Evolutionary conservation across 2,888 invertebrate species (phyloP).

Genomic region (Odiellus spinosus): DNA sequence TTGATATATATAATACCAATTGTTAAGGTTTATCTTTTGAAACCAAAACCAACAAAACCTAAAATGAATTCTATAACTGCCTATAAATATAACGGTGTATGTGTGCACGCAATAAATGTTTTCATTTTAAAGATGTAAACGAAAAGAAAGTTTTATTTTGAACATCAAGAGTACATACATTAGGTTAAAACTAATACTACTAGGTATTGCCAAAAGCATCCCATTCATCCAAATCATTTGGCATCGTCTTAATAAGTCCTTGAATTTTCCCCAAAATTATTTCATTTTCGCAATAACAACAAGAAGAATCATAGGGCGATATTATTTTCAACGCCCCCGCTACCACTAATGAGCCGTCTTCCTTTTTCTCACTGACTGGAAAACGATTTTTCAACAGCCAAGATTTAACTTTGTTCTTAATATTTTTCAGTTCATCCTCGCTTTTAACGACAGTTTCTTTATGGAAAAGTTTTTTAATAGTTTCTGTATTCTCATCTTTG

Average conservation of each 20-base stretch:
- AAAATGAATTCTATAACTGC: too few relatives aligned
- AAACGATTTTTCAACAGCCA: conserved; percentile 29
- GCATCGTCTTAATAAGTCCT: conserved; percentile 29
- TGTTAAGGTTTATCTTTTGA: too few relatives aligned
- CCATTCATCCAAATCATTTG: conserved; percentile 25
- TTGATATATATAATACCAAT: too few relatives aligned
- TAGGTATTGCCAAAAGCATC: neutral
- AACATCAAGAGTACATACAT: too few relatives aligned
- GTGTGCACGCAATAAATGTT: too few relatives aligned
- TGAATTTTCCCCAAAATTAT: conserved; percentile 30
- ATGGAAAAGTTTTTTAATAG: neutral
- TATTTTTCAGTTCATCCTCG: conserved; percentile 22
- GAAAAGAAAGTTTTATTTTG: too few relatives aligned
- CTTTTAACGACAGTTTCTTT: conserved; percentile 2
- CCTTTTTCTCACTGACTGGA: conserved; percentile 21
- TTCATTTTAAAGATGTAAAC: too few relatives aligned
- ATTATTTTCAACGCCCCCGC: conserved; percentile 24
- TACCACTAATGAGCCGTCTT: conserved; percentile 17
- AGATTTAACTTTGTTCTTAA: conserved; percentile 22
- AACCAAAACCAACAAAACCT: too few relatives aligned
- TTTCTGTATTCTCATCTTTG: neutral
- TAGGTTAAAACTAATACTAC: too few relatives aligned
- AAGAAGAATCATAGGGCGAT: conserved; percentile 26
- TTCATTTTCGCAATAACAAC: conserved; percentile 30
- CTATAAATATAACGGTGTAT: too few relatives aligned